Base-by-base conservation (phyloP, 2,797 vertebrate genomes). In the Sphenodon punctatus region DNA sequence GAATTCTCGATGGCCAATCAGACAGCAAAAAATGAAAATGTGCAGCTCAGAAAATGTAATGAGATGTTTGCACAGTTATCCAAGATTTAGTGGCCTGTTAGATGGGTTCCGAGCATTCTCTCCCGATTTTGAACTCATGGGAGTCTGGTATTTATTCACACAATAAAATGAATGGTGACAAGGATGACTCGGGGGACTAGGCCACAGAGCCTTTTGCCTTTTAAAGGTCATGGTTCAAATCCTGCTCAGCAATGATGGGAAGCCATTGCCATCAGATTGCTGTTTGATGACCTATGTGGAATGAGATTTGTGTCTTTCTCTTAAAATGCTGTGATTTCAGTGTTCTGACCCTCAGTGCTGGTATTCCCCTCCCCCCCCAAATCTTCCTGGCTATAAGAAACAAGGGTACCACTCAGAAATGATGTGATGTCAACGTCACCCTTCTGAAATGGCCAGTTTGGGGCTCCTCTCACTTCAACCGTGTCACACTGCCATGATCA, bases 261-360 rank as follows among this genome's bases (percentile, higher is more conserved):
- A 59, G 66, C 59, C 77, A 42, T 63, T 66, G 63, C 63, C 56
- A 48, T 75, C 66, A 75, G n/a, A 67, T 53, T 13, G 88, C 72
- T 87, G 88, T 55, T 82, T 51, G 82, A 82, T 77, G 64, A 32
- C 84, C 63, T 1, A 64, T 13, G 56, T 56, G 32, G 34, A 43
- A 19, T 5, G 75, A 85, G 66, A 85, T 74, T n/a, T n/a, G n/a
- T n/a, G n/a, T 85, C 48, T 72, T 76, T 92, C 86, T 94, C 94
- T 95, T 92, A 85, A 88, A 90, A 91, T 86, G 87, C 92, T 90
- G 91, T 91, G 90, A 92, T 93, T 93, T 93, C 92, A 91, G 86
- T 90, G 90, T 93, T 91, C 5, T 90, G 85, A 91, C 84, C 88
- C 88, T 90, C 86, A 90, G 89, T 91, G 78, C 85, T 91, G 87